Conservation (phyloP, 2,888 invertebrate species). For the Sarcophaga subvicina region DNA sequence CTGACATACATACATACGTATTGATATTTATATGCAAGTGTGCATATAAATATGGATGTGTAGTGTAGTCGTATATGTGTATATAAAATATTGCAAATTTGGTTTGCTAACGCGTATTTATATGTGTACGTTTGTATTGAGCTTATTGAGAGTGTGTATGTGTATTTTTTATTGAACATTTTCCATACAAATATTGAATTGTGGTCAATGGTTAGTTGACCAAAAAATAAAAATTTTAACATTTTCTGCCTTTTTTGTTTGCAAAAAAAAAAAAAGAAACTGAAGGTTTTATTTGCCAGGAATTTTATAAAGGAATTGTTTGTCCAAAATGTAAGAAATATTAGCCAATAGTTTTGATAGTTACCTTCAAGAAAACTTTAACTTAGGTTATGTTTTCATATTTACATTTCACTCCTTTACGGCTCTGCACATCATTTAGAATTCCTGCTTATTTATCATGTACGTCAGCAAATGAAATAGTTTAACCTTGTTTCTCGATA, state of each 20-base stretch:
- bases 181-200: constrained; percentile 64
- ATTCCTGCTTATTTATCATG: constrained; percentile 12
- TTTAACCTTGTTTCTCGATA: constrained; percentile 4
- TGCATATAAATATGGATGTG: too few relatives aligned
- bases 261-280: neutral
- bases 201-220: constrained; percentile 62
- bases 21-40: too few relatives aligned
- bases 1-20: too few relatives aligned
- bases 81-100: constrained; percentile 34
- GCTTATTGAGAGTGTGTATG: neutral
- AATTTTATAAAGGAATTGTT: constrained; percentile 8
- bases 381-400: neutral
- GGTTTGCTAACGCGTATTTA: constrained; percentile 4
- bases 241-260: constrained; percentile 24
- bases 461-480: constrained; percentile 3
- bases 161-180: constrained; percentile 5
- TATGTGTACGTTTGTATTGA: neutral
- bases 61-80: too few relatives aligned
- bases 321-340: neutral
- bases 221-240: constrained; percentile 42
- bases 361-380: neutral
- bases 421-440: neutral
- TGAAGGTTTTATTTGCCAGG: neutral
- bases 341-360: too few relatives aligned
- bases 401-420: neutral